These are phyloP conservation scores for Cerastoderma edule DNA, from an alignment of 2,888 invertebrate genomes.

Conservation along the genomic window DNA sequence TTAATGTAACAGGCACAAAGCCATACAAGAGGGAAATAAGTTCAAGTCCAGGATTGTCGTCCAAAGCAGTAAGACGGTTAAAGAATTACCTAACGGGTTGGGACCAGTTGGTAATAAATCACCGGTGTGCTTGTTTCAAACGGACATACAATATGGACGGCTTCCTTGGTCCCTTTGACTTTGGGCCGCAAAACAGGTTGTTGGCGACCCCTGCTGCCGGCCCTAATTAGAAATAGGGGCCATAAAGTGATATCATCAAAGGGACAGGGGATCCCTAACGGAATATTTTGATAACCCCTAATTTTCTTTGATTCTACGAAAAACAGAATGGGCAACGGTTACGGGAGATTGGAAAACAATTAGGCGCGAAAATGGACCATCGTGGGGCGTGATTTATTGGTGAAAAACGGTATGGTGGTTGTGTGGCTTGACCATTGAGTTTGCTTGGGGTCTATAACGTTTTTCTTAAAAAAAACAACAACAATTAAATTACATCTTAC, in stretches of 20 bases:
- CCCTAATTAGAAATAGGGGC: conserved; percentile 38
- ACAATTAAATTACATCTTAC: too few relatives aligned
- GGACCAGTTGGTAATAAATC: conserved; percentile 9
- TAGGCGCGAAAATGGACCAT: conserved; percentile 45
- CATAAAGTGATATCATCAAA: conserved; percentile 57
- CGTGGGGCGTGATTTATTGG: conserved; percentile 14
- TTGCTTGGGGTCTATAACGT: too few relatives aligned
- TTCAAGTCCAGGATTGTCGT: too few relatives aligned
- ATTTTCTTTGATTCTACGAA: conserved; percentile 49
- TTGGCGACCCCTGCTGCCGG: background rate
- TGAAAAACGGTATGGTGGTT: too few relatives aligned
- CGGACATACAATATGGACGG: conserved; percentile 28
- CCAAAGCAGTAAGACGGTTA: too few relatives aligned
- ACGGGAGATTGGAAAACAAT: conserved; percentile 44
- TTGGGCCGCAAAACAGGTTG: conserved; percentile 40
- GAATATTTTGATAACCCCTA: conserved; percentile 48
- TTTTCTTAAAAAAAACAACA: too few relatives aligned
- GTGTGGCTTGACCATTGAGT: too few relatives aligned
- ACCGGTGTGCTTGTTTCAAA: background rate
- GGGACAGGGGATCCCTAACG: conserved; percentile 40
- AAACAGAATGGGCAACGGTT: conserved; percentile 34
- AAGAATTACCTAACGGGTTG: conserved; percentile 11
- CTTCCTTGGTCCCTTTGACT: conserved; percentile 32
- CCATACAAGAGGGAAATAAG: too few relatives aligned
- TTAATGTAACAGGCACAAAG: too few relatives aligned